Conservation (phyloP, 2,888 invertebrate species). For the Drosophila hawaiiensis region DNA sequence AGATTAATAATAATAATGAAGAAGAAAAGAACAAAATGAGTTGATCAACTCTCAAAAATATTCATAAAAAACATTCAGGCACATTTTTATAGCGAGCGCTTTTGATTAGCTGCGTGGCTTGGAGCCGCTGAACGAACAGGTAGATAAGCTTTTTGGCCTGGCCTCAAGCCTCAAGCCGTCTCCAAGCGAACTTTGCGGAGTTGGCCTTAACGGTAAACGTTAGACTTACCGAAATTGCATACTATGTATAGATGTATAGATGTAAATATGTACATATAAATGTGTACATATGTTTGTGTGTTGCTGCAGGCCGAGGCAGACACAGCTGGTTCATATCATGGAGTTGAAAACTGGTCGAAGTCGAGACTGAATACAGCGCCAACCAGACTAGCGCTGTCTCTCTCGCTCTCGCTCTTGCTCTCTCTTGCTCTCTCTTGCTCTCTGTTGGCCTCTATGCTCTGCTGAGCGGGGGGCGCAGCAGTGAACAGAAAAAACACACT, state of each 20-base stretch:
- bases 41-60: neutral
- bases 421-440: conserved; percentile 12
- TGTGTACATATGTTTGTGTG: conserved; percentile 11
- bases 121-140: conserved; percentile 25
- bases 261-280: neutral
- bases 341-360: conserved; percentile 50
- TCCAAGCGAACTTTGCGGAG: conserved; percentile 3
- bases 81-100: conserved; percentile 17
- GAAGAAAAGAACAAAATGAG: conserved; percentile 13
- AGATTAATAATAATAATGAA: conserved; percentile 4
- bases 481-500: conserved; percentile 56
- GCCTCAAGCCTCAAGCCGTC: neutral
- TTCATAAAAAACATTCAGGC: conserved; percentile 24
- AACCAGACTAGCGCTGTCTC: conserved; percentile 43
- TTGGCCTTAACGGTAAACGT: conserved; percentile 56
- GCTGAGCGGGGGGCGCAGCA: conserved; percentile 49
- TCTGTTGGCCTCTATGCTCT: conserved; percentile 41
- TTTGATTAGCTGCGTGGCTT: conserved; percentile 35
- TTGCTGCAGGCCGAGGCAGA: conserved; percentile 52
- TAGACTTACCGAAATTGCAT: conserved; percentile 72
- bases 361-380: conserved; percentile 47
- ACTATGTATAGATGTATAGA: conserved; percentile 1
- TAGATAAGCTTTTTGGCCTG: conserved; percentile 14
- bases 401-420: conserved; percentile 27
- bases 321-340: conserved; percentile 73